Evolutionary conservation across 2,113 vertebrate genomes (phyloP).

Genomic region (Alectura lathami): DNA sequence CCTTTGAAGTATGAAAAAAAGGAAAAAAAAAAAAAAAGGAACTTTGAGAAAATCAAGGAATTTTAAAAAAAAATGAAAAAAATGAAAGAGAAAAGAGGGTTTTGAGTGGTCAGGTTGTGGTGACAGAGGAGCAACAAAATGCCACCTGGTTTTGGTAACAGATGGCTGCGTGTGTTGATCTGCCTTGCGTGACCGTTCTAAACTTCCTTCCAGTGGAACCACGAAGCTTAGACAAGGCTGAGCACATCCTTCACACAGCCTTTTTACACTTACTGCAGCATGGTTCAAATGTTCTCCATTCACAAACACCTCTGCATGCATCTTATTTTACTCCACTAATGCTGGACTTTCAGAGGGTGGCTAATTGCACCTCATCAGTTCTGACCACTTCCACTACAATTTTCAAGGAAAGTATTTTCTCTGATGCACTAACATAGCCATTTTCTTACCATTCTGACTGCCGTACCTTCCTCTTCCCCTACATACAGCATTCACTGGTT

Average conservation of each 20-base stretch:
- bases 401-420: neutral
- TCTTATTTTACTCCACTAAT: neutral
- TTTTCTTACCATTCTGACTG: neutral
- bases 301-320: neutral
- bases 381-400: neutral
- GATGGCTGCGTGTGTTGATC: conserved; percentile 36
- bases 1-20: neutral
- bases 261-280: neutral
- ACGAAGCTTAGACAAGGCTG: conserved; percentile 7
- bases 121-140: conserved; percentile 45
- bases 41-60: conserved; percentile 28
- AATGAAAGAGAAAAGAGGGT: neutral
- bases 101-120: conserved; percentile 4
- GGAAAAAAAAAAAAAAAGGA: neutral
- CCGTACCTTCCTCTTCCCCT: neutral
- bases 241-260: neutral
- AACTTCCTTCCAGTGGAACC: conserved; percentile 51
- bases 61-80: no score
- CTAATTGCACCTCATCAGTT: neutral
- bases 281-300: neutral
- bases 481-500: neutral
- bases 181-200: conserved; percentile 34
- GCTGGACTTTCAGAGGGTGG: neutral
- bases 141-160: conserved; percentile 59
- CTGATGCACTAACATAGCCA: neutral